Conservation (phyloP, 2,113 vertebrate species). For the Sprattus sprattus region DNA sequence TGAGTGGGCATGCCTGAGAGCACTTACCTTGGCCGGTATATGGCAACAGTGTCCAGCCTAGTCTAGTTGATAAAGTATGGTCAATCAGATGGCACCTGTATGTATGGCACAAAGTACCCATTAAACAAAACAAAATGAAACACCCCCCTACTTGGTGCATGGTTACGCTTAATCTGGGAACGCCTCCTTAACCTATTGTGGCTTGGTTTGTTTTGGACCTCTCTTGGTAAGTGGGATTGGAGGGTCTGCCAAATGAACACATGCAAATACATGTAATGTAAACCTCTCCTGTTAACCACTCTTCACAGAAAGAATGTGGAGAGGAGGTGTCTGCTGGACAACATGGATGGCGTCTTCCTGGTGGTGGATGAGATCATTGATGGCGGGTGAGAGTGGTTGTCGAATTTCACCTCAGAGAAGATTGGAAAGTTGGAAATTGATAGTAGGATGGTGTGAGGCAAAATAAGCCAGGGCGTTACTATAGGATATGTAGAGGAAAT, state of each 20-base stretch:
- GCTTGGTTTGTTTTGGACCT: not conserved
- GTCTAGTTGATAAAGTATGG: too few relatives aligned
- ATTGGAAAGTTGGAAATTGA: not conserved
- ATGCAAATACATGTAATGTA: not conserved
- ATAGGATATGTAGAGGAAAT: not conserved
- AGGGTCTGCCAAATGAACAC: too few relatives aligned
- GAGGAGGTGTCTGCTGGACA: conserved; percentile 78
- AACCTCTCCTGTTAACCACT: not conserved
- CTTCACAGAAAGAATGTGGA: conserved; percentile 80
- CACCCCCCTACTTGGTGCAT: too few relatives aligned
- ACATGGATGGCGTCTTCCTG: conserved; percentile 80
- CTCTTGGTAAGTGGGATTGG: too few relatives aligned
- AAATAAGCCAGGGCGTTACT: not conserved
- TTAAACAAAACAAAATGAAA: too few relatives aligned
- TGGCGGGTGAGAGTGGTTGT: conserved; percentile 71
- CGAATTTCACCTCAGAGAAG: not conserved
- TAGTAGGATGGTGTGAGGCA: not conserved
- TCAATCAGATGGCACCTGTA: too few relatives aligned
- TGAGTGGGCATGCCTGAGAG: too few relatives aligned
- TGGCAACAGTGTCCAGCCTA: too few relatives aligned
- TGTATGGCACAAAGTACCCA: too few relatives aligned
- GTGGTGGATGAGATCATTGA: conserved; percentile 87
- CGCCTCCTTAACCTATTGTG: not conserved
- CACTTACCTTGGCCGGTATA: too few relatives aligned
- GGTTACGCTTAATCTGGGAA: not conserved